phyloP scores from a whole-genome alignment of 1,140 invertebrate genomes.

The Carposina sasakii region DNA sequence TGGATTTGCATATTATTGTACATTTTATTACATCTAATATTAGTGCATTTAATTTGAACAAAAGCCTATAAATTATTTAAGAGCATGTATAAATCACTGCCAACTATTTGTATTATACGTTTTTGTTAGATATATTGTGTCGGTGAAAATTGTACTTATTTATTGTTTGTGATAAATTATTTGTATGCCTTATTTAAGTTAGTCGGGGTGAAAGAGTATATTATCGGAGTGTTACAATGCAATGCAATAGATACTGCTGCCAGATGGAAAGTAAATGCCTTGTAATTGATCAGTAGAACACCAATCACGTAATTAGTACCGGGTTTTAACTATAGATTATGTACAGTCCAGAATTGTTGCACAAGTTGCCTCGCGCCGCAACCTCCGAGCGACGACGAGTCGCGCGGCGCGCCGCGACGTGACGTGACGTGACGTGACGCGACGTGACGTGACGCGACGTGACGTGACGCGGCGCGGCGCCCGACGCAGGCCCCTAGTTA shows the following conservation, averaged over 20 bases:
- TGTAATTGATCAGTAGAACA: slow-evolving; percentile 11
- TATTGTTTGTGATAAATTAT: slow-evolving; percentile 34
- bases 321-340: slow-evolving; percentile 8
- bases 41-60: slow-evolving; percentile 55
- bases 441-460: slow-evolving; percentile 11
- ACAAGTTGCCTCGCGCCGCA: slow-evolving; percentile 6
- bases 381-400: not conserved
- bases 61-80: slow-evolving; percentile 37
- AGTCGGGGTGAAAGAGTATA: slow-evolving; percentile 30
- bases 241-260: slow-evolving; percentile 26
- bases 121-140: slow-evolving; percentile 28
- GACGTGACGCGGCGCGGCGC: slow-evolving; percentile 13
- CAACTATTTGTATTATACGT: slow-evolving; percentile 38
- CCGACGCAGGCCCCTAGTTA: slow-evolving; percentile 13
- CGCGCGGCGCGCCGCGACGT: slow-evolving; percentile 12
- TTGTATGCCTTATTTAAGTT: no score
- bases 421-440: not conserved
- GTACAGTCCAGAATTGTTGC: slow-evolving; percentile 10
- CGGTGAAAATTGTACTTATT: slow-evolving; percentile 35
- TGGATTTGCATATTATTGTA: slow-evolving; percentile 7
- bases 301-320: slow-evolving; percentile 24
- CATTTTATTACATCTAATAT: slow-evolving; percentile 14
- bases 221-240: slow-evolving; percentile 13
- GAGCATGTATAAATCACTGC: slow-evolving; percentile 44
- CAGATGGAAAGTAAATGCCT: no score